Evolutionary conservation across 2,888 invertebrate genomes (phyloP).

Genomic region (Orchesellides sinensis): DNA sequence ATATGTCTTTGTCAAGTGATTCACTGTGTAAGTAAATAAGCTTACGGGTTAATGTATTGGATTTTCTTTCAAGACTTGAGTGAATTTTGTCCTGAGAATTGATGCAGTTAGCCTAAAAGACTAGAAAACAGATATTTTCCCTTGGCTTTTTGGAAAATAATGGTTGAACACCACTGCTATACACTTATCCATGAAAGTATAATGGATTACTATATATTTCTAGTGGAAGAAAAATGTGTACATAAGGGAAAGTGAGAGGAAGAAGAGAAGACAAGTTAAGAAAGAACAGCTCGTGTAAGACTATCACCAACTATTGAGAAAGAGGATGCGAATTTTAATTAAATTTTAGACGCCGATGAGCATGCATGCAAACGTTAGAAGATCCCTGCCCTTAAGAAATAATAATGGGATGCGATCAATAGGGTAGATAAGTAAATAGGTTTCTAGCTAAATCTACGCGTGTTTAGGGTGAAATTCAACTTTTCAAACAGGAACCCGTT

Average conservation of each 20-base stretch:
- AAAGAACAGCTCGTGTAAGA: not conserved
- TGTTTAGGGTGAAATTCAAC: too few relatives aligned
- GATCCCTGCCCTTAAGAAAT: constrained; percentile 26
- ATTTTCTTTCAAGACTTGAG: constrained; percentile 38
- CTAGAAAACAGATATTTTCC: constrained; percentile 16
- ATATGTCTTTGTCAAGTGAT: constrained; percentile 62
- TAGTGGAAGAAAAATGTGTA: constrained; percentile 22
- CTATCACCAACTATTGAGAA: not conserved
- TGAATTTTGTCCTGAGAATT: constrained; percentile 44
- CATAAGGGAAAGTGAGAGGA: not conserved
- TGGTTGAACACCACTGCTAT: not conserved
- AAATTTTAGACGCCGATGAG: constrained; percentile 53
- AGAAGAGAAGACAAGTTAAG: constrained; percentile 24
- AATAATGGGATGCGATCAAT: constrained; percentile 28
- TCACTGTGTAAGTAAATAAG: constrained; percentile 56
- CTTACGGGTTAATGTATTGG: constrained; percentile 58
- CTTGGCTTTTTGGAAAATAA: constrained; percentile 19
- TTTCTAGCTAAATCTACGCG: not conserved
- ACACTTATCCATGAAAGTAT: constrained; percentile 20
- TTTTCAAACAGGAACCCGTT: too few relatives aligned
- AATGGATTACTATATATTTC: constrained; percentile 57
- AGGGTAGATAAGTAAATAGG: constrained; percentile 22
- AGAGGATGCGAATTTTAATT: constrained; percentile 57
- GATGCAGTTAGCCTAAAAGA: constrained; percentile 12
- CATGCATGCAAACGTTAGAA: constrained; percentile 50